Percentiles rank a stretch among this genome's conserved stretches.
Conservation (phyloP, 2,797 vertebrate genomes). For the Onychomys arenicola region DNA sequence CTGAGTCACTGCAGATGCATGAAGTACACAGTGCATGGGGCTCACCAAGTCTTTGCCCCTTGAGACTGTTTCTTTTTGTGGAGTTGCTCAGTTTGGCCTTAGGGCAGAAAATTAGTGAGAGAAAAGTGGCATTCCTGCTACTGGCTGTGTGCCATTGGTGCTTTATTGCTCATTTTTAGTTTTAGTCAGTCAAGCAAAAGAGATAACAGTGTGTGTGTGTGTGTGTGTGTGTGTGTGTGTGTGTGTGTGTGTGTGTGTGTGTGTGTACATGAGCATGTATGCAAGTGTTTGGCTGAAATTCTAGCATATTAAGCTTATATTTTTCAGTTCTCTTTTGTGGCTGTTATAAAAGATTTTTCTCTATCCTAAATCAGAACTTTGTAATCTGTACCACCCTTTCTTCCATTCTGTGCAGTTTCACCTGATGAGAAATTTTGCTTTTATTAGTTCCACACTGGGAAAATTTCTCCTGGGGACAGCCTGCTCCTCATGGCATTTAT, state of each 20-base stretch:
- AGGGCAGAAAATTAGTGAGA: background rate
- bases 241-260: background rate
- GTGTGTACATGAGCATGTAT: too few species aligned
- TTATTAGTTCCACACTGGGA: conserved; percentile 61
- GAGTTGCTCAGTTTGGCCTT: background rate
- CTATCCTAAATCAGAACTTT: background rate
- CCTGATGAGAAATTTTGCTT: conserved; percentile 48
- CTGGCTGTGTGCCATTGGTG: background rate
- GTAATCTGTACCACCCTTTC: background rate
- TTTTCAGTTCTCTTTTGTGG: conserved; percentile 1
- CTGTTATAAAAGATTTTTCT: background rate
- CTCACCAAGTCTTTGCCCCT: background rate
- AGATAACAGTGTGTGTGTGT: background rate
- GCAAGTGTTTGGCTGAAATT: background rate
- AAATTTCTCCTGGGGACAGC: conserved; percentile 37
- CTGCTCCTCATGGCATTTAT: conserved; percentile 30
- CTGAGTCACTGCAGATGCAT: background rate
- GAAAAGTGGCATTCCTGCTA: background rate
- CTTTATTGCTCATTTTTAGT: too few species aligned
- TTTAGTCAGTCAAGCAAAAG: background rate
- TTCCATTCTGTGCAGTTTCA: background rate
- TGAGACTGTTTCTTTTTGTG: background rate
- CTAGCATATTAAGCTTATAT: background rate
- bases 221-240: background rate
- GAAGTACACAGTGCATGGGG: background rate